Evolutionary conservation across 2,888 invertebrate species (phyloP), one percentile per base, ranked within the genome.

Genomic region (Apotomis capreana): DNA sequence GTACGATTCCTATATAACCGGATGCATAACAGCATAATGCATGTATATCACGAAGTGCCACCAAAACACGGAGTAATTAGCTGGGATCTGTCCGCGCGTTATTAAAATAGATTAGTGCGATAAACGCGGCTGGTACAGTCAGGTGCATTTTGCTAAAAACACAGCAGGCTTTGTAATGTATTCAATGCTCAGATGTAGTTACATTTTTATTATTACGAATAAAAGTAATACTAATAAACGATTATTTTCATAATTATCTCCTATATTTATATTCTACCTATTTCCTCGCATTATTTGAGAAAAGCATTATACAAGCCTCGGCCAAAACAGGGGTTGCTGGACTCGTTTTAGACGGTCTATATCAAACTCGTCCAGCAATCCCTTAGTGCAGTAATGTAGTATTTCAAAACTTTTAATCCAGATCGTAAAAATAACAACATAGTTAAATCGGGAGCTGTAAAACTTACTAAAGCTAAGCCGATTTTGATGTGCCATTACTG

Each of bases 91-190:
- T 46, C 37, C 6, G 70, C 15, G 60, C 60, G 71, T 68, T 61
- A 68, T 57, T 61, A 71, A 68, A 71, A 71, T 62, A 71, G 67
- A 71, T 71, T 71, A 71, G 26, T 0, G n/a, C n/a, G 71, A 71
- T 71, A 68, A 71, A 40, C 59, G 52, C 26, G 60, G 64, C 49
- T 58, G 1, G 71, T 62, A 71, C 61, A 71, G 40, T 71, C 36
- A 0, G 36, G 8, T 46, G 8, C 65, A 65, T 46, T 54, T 40
- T 10, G 3, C 12, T 58, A 10, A 2, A 36, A 57, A 15, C 15
- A 15, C 15, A 15, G 15, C 26, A 26, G 26, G 15, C 15, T 26
- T 26, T 26, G 26, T 26, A 26, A 26, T 26, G 26, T 26, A 26
- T 26, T 26, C 26, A 26, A 26, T 26, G 26, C 26, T 26, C 26